Base-by-base conservation (phyloP, 2,113 vertebrate species). In the Oophaga pumilio region DNA sequence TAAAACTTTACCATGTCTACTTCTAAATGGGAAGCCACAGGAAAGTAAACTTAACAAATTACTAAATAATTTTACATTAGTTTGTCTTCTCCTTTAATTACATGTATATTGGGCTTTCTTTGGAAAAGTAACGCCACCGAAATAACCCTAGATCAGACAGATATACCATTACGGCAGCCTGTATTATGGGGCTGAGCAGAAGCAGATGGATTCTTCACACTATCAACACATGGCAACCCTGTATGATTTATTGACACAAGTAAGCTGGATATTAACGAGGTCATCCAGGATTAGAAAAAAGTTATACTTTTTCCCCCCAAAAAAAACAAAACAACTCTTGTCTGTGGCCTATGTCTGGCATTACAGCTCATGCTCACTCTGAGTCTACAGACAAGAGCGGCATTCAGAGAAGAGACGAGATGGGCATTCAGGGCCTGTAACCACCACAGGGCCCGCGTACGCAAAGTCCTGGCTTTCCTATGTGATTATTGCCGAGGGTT, bases 11-110 rank as follows among this genome's bases (percentile, higher is more conserved):
- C 56, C 78, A 60, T 28, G 56, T 60, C 56, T 80, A 60, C 57
- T 57, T 28, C 56, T 80, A 60, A 59, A 33, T 80, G 9, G n/a
- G 78, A 60, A 80, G 57, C 57, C 78, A 80, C 78, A 43, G 50
- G 22, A 56, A 28, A 20, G 78, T 28, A 60, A 80, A 60, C 56
- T 20, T 33, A 60, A 43, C 26, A 74, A 74, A 74, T 74, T 10
- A 43, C 71, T 8, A 74, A 74, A 74, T 74, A 74, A 74, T 74
- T 18, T 49, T 10, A 50, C 18, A 74, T 50, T 49, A 8, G 28
- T 74, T 74, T 43, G 15, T 73, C 20, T 74, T 50, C 43, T 49
- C 71, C 71, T 50, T 74, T 50, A 50, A 74, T 74, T 74, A 22
- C 33, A 74, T 49, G 43, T 33, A 50, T 74, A 8, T 74, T 74